These are phyloP conservation scores for Pangasius sanitwongsei DNA, from an alignment of 2,797 vertebrate species.

Conservation along the genomic window DNA sequence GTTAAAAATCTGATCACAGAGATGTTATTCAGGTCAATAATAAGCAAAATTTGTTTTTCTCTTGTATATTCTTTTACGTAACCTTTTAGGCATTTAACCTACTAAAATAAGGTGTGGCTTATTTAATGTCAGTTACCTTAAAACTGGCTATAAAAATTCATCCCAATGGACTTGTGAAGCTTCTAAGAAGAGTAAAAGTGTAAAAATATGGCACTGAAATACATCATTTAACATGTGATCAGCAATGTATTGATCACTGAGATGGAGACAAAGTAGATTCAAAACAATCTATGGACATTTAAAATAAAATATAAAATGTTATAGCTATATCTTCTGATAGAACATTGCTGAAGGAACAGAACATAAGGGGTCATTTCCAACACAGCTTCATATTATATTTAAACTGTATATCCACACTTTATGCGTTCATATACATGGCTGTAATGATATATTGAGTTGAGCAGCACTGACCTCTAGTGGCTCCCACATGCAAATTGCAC, in stretches of 20 bases:
- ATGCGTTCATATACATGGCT: not conserved
- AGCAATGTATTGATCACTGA: not conserved
- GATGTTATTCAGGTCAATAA: not conserved
- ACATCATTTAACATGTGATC: not conserved
- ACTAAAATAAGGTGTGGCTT: not conserved
- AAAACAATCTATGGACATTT: not conserved
- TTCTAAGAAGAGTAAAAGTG: not conserved
- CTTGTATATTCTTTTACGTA: not conserved
- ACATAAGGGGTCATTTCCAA: not conserved
- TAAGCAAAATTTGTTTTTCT: not conserved
- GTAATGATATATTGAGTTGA: slow-evolving; percentile 3
- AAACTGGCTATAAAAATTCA: not conserved
- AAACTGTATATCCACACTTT: not conserved
- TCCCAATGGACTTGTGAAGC: not conserved
- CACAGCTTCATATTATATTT: not conserved
- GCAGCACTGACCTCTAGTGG: slow-evolving; percentile 70
- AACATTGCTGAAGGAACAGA: not conserved
- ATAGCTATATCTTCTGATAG: not conserved
- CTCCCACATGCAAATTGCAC: not conserved
- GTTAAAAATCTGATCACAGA: not conserved
- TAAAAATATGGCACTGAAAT: not conserved
- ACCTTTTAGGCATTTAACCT: not conserved
- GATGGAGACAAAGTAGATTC: not conserved
- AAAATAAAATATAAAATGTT: not conserved
- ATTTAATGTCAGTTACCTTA: not conserved